These are phyloP conservation scores for Teinopalpus imperialis DNA, from an alignment of 2,888 invertebrate genomes.

Conservation along the genomic window DNA sequence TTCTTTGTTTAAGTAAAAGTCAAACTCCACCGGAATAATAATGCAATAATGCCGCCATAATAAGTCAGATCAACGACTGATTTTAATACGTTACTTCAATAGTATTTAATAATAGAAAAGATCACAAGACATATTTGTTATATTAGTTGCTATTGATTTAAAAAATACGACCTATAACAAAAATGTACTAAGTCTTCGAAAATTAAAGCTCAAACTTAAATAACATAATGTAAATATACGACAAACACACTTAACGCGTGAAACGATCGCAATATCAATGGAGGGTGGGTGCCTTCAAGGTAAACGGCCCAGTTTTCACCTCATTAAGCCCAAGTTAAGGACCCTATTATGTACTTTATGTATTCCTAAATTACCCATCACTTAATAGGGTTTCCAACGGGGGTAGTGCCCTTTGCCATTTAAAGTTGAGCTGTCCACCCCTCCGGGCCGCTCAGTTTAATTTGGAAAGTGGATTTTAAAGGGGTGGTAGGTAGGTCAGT, in stretches of 20 bases:
- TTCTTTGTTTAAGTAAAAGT: too few species aligned
- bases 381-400: constrained; percentile 72
- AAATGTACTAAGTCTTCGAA: too few species aligned
- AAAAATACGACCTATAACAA: too few species aligned
- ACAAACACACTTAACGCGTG: constrained; percentile 37
- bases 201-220: neutral
- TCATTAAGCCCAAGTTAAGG: constrained; percentile 77
- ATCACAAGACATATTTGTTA: too few species aligned
- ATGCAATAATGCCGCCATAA: too few species aligned
- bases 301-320: constrained; percentile 75
- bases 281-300: constrained; percentile 42
- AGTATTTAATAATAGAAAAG: too few species aligned
- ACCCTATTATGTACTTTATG: constrained; percentile 81
- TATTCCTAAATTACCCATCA: constrained; percentile 81
- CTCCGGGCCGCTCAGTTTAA: constrained; percentile 26
- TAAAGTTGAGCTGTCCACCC: constrained; percentile 41
- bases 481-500: constrained; percentile 37
- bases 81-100: too few species aligned
- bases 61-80: too few species aligned
- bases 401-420: constrained; percentile 60
- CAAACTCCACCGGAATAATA: too few species aligned
- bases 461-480: constrained; percentile 28
- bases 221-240: constrained; percentile 6
- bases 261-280: constrained; percentile 48
- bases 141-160: too few species aligned